These are phyloP conservation scores for Lasiurus cinereus DNA, from an alignment of 2,113 vertebrate genomes.

Conservation along the genomic window DNA sequence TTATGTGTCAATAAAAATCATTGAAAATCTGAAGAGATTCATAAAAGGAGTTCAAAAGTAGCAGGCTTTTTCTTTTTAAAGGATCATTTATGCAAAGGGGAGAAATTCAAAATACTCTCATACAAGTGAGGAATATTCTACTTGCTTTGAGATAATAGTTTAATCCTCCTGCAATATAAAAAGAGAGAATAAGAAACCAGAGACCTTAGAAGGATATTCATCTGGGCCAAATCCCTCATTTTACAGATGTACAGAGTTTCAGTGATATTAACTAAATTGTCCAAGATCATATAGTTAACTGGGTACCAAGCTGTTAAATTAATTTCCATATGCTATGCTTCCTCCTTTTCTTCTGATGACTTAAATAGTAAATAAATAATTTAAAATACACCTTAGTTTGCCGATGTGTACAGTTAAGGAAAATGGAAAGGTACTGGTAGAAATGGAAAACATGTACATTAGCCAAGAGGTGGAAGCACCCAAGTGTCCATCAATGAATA, in stretches of 20 bases:
- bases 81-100: background rate
- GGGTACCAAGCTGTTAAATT: background rate
- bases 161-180: background rate
- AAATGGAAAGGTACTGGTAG: background rate
- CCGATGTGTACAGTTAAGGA: background rate
- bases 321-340: background rate
- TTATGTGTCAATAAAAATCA: background rate
- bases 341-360: background rate
- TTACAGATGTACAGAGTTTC: background rate
- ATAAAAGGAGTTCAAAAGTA: background rate
- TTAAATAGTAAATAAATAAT: conserved; percentile 13
- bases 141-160: conserved; percentile 28
- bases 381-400: background rate
- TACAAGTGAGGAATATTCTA: conserved; percentile 2
- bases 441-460: background rate
- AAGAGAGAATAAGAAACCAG: background rate
- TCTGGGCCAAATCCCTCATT: background rate
- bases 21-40: conserved; percentile 4
- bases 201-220: background rate
- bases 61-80: background rate
- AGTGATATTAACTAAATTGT: background rate
- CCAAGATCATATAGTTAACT: background rate
- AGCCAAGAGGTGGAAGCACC: background rate
- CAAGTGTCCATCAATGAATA: too few relatives aligned
- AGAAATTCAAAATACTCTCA: background rate